These are phyloP conservation scores for Cairina moschata DNA, from an alignment of 2,113 vertebrate species.

Conservation along the genomic window DNA sequence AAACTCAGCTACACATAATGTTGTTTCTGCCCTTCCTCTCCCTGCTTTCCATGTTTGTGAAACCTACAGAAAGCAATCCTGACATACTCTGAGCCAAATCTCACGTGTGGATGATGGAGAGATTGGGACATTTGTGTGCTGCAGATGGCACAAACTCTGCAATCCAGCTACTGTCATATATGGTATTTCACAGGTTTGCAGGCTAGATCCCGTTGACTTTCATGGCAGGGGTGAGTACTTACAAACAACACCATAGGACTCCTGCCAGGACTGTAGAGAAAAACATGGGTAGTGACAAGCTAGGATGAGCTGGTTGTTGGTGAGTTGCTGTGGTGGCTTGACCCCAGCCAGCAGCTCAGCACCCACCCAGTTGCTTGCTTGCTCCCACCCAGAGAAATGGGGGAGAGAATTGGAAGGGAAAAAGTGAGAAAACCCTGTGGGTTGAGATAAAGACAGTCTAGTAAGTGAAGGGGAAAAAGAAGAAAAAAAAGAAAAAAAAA, in stretches of 20 bases:
- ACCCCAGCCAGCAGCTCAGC: neutral
- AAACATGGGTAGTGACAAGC: neutral
- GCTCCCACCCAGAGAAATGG: fast-evolving
- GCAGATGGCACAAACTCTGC: neutral
- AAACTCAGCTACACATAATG: neutral
- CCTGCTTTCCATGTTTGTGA: neutral
- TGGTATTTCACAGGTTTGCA: neutral
- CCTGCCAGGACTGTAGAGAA: neutral
- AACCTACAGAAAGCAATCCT: neutral
- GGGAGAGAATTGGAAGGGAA: neutral
- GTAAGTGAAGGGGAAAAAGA: neutral
- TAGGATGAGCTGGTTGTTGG: neutral
- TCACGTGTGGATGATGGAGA: fast-evolving
- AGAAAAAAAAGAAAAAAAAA: neutral
- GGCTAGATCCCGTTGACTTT: neutral
- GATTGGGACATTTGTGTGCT: neutral
- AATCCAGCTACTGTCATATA: neutral
- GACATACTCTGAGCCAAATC: neutral
- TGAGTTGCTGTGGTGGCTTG: neutral
- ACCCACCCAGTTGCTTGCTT: neutral
- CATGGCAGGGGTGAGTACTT: neutral
- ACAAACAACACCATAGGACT: neutral
- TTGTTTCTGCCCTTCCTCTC: neutral
- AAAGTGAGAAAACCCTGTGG: neutral
- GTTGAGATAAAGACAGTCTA: neutral